Evolutionary conservation across 2,888 invertebrate genomes (phyloP), one percentile per base, ranked within the genome.

Genomic region (Ganaspis brasiliensis): DNA sequence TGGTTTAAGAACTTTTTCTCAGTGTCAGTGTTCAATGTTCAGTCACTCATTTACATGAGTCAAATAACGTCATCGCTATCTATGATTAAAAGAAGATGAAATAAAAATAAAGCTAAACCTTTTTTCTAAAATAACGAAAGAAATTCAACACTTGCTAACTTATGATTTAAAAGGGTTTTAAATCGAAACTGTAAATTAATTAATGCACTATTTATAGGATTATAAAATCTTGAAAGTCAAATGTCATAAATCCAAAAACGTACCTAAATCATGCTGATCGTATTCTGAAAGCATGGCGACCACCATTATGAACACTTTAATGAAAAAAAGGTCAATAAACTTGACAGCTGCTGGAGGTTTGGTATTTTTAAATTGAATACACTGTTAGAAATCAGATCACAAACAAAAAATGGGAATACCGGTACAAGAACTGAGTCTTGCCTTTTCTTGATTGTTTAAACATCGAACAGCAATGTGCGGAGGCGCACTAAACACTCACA

Each of bases 231-330:
- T 35, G 26, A 10, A 12, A 19, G 26, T 1, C 8, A n/a, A 26
- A 26, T 16, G 9, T 61, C 16, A 35, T 35, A 16, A 61, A 35
- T 61, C 4, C 1, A 9, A 61, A 35, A 52, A 61, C 86, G 57
- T 88, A 90, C 90, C 90, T 86, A 87, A 83, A 80, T 89, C 86
- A 26, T 84, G 81, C 67, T 87, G 85, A 72, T 87, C 86, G 80
- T 89, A 90, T 74, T 88, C 86, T 72, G 88, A 81, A 74, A 89
- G 84, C 89, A 90, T 89, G 57, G 86, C 89, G 77, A 90, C 81
- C 76, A 89, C 89, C 90, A 90, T 90, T 79, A 70, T 82, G 82
- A 79, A 55, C 73, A 75, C 72, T 61, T 61, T 61, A 19, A 61
- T 21, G 4, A 16, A 37, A 14, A 12, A 16, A 37, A 14, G 37